Conservation (phyloP, 2,888 invertebrate species). For the Seira sanloemensis region DNA sequence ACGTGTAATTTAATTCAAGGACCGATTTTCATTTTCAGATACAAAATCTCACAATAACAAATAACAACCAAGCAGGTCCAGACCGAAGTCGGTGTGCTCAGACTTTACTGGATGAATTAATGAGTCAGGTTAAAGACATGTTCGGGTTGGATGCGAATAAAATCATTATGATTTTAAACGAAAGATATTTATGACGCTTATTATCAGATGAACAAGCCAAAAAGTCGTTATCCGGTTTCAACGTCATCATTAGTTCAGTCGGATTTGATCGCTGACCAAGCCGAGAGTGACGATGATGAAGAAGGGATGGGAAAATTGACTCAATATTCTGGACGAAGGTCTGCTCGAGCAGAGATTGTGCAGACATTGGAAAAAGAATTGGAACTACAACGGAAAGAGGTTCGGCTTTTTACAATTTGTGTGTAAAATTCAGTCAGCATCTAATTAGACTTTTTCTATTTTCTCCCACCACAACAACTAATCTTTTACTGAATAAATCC, state of each 20-base stretch:
- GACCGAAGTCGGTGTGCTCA: conserved; percentile 40
- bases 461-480: too few species aligned
- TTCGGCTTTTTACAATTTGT: too few species aligned
- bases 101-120: conserved; percentile 37
- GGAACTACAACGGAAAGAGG: conserved; percentile 36
- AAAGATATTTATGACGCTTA: not conserved
- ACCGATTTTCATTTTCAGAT: conserved; percentile 17
- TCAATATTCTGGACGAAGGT: not conserved
- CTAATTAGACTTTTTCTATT: too few species aligned
- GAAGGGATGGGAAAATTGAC: not conserved
- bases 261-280: conserved; percentile 26
- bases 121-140: conserved; percentile 37
- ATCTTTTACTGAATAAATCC: too few species aligned
- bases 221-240: not conserved
- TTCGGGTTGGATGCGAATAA: not conserved
- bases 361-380: not conserved
- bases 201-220: not conserved
- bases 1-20: too few species aligned
- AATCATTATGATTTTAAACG: not conserved
- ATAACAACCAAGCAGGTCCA: conserved; percentile 7
- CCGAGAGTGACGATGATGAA: not conserved
- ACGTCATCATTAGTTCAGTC: not conserved
- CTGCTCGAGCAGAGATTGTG: not conserved
- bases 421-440: too few species aligned
- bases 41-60: conserved; percentile 27